Conservation (phyloP, 2,797 vertebrate genomes). For the Lepilemur septentrionalis region DNA sequence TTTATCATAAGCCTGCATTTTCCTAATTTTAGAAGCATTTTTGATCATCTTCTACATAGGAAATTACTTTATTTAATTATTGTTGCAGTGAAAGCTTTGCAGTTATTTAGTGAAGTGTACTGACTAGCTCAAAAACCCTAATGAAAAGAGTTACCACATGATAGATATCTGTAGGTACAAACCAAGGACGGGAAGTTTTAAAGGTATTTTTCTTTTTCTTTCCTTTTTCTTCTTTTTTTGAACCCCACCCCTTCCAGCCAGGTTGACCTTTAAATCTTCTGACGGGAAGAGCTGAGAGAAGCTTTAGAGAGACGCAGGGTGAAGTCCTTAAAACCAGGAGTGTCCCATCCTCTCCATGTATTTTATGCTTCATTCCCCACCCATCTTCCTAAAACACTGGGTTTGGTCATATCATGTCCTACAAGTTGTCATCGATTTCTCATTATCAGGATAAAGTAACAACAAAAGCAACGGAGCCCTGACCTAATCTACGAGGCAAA, state of each 20-base stretch:
- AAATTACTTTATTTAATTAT: constrained; percentile 28
- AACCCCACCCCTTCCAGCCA: background rate
- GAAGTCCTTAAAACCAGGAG: background rate
- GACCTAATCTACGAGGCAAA: background rate
- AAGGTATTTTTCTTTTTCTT: background rate
- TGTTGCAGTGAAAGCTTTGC: background rate
- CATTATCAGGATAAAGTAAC: background rate
- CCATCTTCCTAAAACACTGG: background rate
- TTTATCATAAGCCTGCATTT: constrained; percentile 41
- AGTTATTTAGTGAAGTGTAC: background rate
- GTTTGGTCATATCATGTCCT: background rate
- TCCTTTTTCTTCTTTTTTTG: too few relatives aligned
- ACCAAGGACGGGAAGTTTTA: background rate
- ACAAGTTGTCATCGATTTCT: background rate
- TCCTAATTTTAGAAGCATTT: constrained; percentile 61
- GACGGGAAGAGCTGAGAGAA: background rate
- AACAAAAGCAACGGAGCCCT: background rate
- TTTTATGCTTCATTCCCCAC: background rate
- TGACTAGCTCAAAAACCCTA: background rate
- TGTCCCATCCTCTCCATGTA: accelerated
- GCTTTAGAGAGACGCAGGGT: background rate
- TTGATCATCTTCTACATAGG: constrained; percentile 42
- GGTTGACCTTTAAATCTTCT: background rate
- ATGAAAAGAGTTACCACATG: background rate
- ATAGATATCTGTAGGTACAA: background rate